Base-by-base conservation (phyloP, 2,113 vertebrate species). In the Scolopax mira region DNA sequence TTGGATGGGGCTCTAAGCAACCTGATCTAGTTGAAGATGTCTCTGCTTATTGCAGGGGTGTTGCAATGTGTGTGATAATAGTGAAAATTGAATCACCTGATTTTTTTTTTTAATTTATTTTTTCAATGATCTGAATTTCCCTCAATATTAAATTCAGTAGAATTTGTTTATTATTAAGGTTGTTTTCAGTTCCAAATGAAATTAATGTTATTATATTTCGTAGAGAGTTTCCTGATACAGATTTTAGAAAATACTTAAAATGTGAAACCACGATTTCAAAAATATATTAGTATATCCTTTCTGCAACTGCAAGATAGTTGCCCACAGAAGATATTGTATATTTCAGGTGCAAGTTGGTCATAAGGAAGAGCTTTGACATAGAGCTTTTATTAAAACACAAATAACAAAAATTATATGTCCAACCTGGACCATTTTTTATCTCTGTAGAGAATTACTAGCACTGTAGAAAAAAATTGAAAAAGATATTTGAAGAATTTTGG, bases 401-500 rank as follows among this genome's bases (percentile, higher is more conserved):
- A 41, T 25, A 75, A 57, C 27, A 57, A 80, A 73, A 6, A 3
- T 2, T 1, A 0, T n/a, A 24, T 21, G 18, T 60, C 21, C 31
- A 78, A 44, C 41, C 7, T 61, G 31, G 23, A 75, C 88, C 11
- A 18, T 49, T 75, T 85, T 85, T 81, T 16, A n/a, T 73, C 55
- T 73, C 31, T 7, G 1, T 30, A 55, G 37, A 33, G 13, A 79
- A 54, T 67, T 44, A 58, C 8, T 60, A 60, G 57, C 89, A 55
- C 18, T 71, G 4, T 30, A 75, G 42, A 41, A 88, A 62, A 54
- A 54, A 37, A 52, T 4, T n/a, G 4, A 13, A 49, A 88, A 54
- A 77, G 28, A 9, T 44, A 54, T 61, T 55, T n/a, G 8, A 77
- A 48, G 35, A 17, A 21, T 55, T 55, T 42, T 80, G 72, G 21